Base-by-base conservation (phyloP, 2,888 invertebrate genomes). In the Hipparchia semele region DNA sequence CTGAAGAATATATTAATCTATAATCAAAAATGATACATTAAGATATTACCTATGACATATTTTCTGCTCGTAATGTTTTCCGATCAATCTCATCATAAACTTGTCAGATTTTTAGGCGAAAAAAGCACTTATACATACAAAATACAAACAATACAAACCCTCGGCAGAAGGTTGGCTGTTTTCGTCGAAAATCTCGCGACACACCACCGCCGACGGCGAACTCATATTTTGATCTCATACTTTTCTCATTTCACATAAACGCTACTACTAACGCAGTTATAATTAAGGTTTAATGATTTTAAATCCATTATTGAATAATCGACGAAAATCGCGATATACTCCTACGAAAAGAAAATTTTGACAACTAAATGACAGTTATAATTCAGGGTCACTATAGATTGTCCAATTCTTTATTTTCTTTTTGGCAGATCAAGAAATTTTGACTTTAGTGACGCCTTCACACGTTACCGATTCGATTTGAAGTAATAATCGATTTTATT, bases 131-230 rank as follows among this genome's bases (percentile, higher is more conserved):
- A 61, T n/a, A 74, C 39, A 4, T 68, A 70, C 49, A 71, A 51
- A 76, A 77, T 79, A 79, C 73, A 81, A 81, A 78, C 76, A 83
- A 78, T 81, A 91, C 94, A 90, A 92, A 97, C 97, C 97, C 94
- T 97, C 97, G 81, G 95, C 95, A 61, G 97, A 97, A 79, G 97
- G 97, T 87, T 96, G 96, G 85, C 97, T 97, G 83, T 96, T 95
- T 90, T 97, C 97, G 90, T 97, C 97, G 88, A 97, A 97, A 78
- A 97, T 95, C 94, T 97, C 97, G 90, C 97, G 96, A 90, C 97
- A 97, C 83, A 96, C 96, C 80, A 97, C 93, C 76, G 94, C 94
- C 79, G 94, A 89, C 73, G 94, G 85, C 71, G 92, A 92, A 86
- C 87, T 89, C 93, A 93, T 93, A 68, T 67, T 84, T 81, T 77